These are phyloP conservation scores for Gasterosteus aculeatus DNA, from an alignment of 2,113 vertebrate species.

Conservation along the genomic window DNA sequence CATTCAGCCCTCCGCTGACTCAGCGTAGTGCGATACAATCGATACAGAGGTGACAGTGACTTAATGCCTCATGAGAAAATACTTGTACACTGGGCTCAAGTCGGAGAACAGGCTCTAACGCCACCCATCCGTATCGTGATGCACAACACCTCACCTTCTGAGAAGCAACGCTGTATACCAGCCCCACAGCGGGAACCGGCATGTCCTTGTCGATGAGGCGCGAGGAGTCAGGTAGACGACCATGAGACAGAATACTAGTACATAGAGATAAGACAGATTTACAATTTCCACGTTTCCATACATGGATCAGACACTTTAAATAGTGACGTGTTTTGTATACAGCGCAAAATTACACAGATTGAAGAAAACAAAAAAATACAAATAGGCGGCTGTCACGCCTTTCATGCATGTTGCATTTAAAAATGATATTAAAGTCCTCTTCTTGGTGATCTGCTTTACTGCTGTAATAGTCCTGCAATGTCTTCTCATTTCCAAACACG, in stretches of 20 bases:
- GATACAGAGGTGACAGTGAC: slow-evolving; percentile 38
- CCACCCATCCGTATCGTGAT: slow-evolving; percentile 10
- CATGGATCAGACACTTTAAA: slow-evolving; percentile 18
- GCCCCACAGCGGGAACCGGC: slow-evolving; percentile 5
- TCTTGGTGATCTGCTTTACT: slow-evolving; percentile 5
- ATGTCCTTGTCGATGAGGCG: slow-evolving; percentile 13
- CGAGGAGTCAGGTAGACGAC: slow-evolving; percentile 7
- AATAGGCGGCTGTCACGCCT: neutral
- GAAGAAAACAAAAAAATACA: neutral
- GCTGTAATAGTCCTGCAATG: slow-evolving; percentile 1
- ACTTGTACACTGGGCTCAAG: slow-evolving; percentile 2
- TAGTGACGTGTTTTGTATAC: neutral
- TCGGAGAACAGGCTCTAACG: neutral
- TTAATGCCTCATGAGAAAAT: slow-evolving; percentile 23
- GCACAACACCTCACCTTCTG: slow-evolving; percentile 3
- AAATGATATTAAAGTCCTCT: neutral
- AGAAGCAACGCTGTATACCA: slow-evolving; percentile 13
- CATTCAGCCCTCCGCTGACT: slow-evolving; percentile 24
- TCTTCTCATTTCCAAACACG: neutral
- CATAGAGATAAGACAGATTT: neutral
- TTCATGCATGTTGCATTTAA: slow-evolving; percentile 10
- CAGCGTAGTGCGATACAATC: slow-evolving; percentile 37
- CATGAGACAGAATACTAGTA: neutral
- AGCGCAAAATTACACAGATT: neutral
- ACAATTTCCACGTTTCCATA: slow-evolving; percentile 22